Evolutionary conservation across 2,888 invertebrate species (phyloP), one percentile per base, ranked within the genome.

Genomic region (Himalopsyche anomala): DNA sequence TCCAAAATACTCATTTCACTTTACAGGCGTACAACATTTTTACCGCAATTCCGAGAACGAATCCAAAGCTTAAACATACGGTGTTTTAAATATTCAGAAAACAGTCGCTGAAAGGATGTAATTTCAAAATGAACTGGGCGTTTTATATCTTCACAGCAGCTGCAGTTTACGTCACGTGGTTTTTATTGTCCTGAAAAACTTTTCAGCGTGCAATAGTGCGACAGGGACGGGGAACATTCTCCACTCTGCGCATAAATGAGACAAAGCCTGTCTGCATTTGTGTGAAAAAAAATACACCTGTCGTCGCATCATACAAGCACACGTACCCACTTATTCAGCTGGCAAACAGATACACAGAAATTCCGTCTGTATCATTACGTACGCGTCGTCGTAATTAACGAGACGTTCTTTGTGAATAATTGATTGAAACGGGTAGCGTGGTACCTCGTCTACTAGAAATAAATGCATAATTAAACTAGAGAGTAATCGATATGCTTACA

Each of bases 21-120:
- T 56, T n/a, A 56, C 19, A n/a, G 17, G n/a, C 15, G 62, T 19
- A 19, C 38, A 1, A 74, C 36, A 74, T 15, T 51, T 74, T 36
- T 36, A 74, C 74, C 36, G 38, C 36, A 36, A 74, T 74, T 74
- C 74, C 9, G 36, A 74, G 36, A 74, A 74, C 74, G 36, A 74
- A 36, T 74, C 36, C 36, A 74, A 74, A 12, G 74, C 74, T 36
- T 74, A 74, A 74, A 74, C 74, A 74, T 36, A 74, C 36, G 74
- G 74, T 36, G 74, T 74, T 74, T 74, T 74, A 74, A 74, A 74
- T 74, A 36, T 74, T 74, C 74, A 74, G 28, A 74, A 74, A 74
- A 74, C 74, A 74, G 74, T 74, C 74, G 74, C 74, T 74, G 74
- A 74, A 74, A 74, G 74, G 74, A 74, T 74, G 74, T 74, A 74